Evolutionary conservation across 1,140 invertebrate genomes (phyloP), one percentile per base, ranked within the genome.

Genomic region (Homarus americanus): DNA sequence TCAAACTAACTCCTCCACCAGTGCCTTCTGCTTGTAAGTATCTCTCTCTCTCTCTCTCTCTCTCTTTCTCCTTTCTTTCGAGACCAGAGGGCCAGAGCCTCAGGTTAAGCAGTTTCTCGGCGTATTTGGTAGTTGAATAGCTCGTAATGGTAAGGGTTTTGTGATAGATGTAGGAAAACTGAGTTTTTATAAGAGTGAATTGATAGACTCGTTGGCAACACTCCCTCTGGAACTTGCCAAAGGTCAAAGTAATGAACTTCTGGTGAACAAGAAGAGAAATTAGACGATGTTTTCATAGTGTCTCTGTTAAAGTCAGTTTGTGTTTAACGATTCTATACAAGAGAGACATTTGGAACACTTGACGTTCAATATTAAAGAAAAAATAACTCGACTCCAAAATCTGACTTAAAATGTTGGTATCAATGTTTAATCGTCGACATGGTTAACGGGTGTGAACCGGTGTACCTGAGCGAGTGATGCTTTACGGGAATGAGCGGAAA

Each of bases 401-500:
- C n/a, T n/a, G n/a, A n/a, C n/a, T n/a, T n/a, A n/a, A n/a, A n/a
- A n/a, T n/a, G n/a, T n/a, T n/a, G n/a, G n/a, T n/a, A n/a, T n/a
- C n/a, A n/a, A n/a, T n/a, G n/a, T n/a, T n/a, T n/a, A n/a, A n/a
- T n/a, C n/a, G n/a, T n/a, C n/a, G 12, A 49, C 44, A 15, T 49
- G 44, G 44, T 15, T 49, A 15, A 49, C 58, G 58, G 24, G 17
- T 1, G 44, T 63, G n/a, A n/a, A 63, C 15, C 5, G 17, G 58
- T 24, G 58, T 63, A 15, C 58, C 53, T 0, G 36, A 41, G 41
- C 78, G 87, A 53, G 41, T 66, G 69, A 90, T 75, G 36, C 63
- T 82, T 82, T 90, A 36, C 72, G 87, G 69, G 69, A 90, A 75
- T n/a, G 87, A 75, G 72, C 87, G 87, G 40, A 90, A 58, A 44